A percentile compares a stretch with the other conserved stretches of the same genome.
phyloP scores from a whole-genome alignment of 2,113 vertebrate species.

The Holacanthus passer region DNA sequence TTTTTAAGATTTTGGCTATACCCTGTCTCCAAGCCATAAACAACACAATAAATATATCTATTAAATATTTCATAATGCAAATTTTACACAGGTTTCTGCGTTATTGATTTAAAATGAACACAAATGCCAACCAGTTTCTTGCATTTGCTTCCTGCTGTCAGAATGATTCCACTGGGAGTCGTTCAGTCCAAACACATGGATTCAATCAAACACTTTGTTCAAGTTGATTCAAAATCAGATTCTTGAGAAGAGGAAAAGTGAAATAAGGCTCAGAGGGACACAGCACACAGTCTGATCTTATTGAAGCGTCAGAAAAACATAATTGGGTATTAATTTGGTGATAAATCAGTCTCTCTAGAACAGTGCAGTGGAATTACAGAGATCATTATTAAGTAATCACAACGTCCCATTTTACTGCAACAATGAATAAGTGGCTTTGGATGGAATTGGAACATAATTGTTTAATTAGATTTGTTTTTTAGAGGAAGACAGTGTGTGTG shows the following conservation, averaged over 20 bases:
- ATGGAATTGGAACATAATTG: slow-evolving; percentile 16
- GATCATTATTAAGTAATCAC: slow-evolving; percentile 66
- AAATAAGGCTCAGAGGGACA: slow-evolving; percentile 49
- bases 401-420: slow-evolving; percentile 54
- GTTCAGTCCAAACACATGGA: too few relatives aligned
- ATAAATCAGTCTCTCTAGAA: slow-evolving; percentile 66
- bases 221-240: background rate
- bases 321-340: slow-evolving; percentile 71
- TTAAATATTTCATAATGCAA: background rate
- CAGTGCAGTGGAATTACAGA: slow-evolving; percentile 73
- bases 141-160: too few relatives aligned
- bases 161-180: too few relatives aligned
- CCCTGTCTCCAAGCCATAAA: too few relatives aligned
- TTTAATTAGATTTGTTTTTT: slow-evolving; percentile 58
- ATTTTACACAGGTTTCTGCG: background rate
- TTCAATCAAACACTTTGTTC: background rate
- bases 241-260: background rate
- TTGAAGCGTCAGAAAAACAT: slow-evolving; percentile 15
- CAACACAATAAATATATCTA: too few relatives aligned
- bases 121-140: too few relatives aligned
- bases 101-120: too few relatives aligned
- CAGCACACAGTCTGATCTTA: slow-evolving; percentile 22
- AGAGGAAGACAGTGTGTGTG: background rate
- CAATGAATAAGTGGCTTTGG: slow-evolving; percentile 47
- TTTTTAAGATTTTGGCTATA: too few relatives aligned